phyloP scores from a whole-genome alignment of 2,113 vertebrate genomes.

The Dissostichus mawsoni region DNA sequence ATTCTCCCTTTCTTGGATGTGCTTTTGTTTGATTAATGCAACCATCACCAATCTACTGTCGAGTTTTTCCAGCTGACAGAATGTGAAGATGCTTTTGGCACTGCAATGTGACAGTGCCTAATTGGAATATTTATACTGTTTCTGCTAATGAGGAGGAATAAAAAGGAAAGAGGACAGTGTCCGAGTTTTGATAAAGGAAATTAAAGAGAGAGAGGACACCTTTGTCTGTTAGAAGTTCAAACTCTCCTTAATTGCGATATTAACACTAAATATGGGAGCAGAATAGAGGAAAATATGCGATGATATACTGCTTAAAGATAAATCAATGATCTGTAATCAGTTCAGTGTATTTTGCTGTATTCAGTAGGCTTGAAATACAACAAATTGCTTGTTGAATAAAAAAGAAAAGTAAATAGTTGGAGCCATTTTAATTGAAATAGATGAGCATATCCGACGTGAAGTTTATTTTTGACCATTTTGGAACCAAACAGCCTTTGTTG shows the following conservation, averaged over 20 bases:
- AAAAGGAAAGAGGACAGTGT: not conserved
- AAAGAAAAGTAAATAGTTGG: too few species aligned
- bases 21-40: constrained; percentile 31
- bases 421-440: too few species aligned
- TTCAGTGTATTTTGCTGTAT: too few species aligned
- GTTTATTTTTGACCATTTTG: too few species aligned
- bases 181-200: not conserved
- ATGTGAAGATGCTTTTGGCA: constrained; percentile 44
- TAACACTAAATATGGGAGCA: not conserved
- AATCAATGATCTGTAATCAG: too few species aligned
- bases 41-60: constrained; percentile 14
- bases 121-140: constrained; percentile 45
- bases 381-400: too few species aligned
- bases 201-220: not conserved
- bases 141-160: constrained; percentile 52
- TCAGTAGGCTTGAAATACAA: too few species aligned
- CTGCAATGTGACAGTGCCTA: constrained; percentile 31
- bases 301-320: too few species aligned
- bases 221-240: not conserved
- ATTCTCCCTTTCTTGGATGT: constrained; percentile 1
- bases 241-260: not conserved
- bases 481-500: too few species aligned
- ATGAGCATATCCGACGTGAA: too few species aligned
- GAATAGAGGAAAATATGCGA: too few species aligned
- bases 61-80: constrained; percentile 46